A percentile compares a stretch with the other conserved stretches of the same genome.
These are phyloP conservation scores for Montipora cactus DNA, from an alignment of 64 coral and sea anemone species.

Conservation along the genomic window DNA sequence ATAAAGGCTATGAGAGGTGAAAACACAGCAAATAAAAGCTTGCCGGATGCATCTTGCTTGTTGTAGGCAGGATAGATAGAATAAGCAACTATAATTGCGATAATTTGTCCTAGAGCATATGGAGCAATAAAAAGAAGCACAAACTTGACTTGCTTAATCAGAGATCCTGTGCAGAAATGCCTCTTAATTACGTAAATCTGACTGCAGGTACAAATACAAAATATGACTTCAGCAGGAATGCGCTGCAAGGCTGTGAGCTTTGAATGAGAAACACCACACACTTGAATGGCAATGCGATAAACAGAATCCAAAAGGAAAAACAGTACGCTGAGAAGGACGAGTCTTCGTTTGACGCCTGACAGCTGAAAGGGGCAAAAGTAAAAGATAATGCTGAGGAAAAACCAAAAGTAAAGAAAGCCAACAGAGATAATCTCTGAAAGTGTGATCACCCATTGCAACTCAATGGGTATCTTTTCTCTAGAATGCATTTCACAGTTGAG, in stretches of 20 bases:
- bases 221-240: not conserved
- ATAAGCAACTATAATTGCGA: not conserved
- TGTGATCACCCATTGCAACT: not conserved
- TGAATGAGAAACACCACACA: not conserved
- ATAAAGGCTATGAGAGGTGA: not conserved
- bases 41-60: constrained; percentile 2
- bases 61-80: constrained; percentile 7
- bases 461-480: too few species aligned
- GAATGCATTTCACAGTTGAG: too few species aligned
- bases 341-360: not conserved
- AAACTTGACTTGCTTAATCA: not conserved
- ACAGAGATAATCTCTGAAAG: not conserved
- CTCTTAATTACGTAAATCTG: not conserved
- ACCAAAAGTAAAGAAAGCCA: not conserved
- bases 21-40: not conserved
- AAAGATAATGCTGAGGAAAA: not conserved
- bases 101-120: not conserved
- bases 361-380: constrained; percentile 5
- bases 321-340: not conserved
- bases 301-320: not conserved
- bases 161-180: not conserved
- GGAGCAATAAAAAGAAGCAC: not conserved
- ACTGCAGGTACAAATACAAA: not conserved
- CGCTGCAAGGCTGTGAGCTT: not conserved
- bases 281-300: constrained; percentile 8